phyloP scores from a whole-genome alignment of 1,140 invertebrate genomes.

The Zeugodacus cucurbitae region DNA sequence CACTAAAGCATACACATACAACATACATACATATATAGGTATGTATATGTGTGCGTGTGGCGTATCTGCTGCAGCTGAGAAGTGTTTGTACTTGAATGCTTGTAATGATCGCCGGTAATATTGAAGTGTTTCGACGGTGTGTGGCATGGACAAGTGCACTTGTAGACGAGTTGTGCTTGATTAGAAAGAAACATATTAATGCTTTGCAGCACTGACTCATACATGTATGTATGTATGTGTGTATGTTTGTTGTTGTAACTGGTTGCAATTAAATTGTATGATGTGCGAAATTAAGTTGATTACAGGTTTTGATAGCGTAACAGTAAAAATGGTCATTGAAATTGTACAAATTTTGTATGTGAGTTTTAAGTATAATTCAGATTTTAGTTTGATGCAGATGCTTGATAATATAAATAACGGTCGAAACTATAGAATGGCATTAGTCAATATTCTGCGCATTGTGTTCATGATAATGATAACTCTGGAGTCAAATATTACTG shows the following conservation, averaged over 20 bases:
- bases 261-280: not conserved
- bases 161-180: not conserved
- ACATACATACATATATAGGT: no score
- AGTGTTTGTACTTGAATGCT: not conserved
- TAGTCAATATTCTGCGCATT: no score
- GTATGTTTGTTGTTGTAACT: not conserved
- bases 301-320: not conserved
- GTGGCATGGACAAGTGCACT: conserved; percentile 4
- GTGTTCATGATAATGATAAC: no score
- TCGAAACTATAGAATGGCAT: no score
- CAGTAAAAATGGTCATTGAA: not conserved
- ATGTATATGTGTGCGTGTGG: not conserved
- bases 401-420: no score
- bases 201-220: not conserved
- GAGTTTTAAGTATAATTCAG: no score
- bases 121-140: conserved; percentile 9
- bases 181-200: not conserved
- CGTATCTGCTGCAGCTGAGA: not conserved
- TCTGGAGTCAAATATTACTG: no score
- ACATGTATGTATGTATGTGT: not conserved
- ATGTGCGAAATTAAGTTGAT: not conserved
- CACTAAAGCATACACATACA: not conserved
- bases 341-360: no score
- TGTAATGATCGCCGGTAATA: conserved; percentile 15
- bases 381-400: no score